These are phyloP conservation scores for Didymodactylos carnosus DNA, from an alignment of 2,888 invertebrate species.

Conservation along the genomic window DNA sequence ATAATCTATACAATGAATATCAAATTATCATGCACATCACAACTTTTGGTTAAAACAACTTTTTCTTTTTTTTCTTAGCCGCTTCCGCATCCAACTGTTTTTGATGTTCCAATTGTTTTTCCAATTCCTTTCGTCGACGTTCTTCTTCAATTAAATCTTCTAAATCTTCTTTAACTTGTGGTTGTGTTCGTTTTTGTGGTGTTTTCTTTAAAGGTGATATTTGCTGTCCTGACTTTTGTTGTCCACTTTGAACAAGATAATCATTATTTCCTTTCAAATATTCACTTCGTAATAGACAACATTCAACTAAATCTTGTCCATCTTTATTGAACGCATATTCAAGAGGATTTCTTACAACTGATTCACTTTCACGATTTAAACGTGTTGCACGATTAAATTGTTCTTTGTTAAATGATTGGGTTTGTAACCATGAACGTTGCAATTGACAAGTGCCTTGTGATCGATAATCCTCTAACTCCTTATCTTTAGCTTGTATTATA, in stretches of 20 bases:
- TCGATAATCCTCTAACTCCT: slow-evolving; percentile 12
- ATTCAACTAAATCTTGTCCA: neutral
- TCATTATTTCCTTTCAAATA: neutral
- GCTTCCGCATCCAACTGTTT: neutral
- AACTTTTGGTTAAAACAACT: neutral
- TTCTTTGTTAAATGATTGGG: neutral
- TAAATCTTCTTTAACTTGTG: neutral
- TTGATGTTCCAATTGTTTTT: neutral
- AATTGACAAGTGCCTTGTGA: slow-evolving; percentile 7
- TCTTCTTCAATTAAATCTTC: neutral
- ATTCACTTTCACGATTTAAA: neutral
- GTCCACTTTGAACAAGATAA: too few species aligned
- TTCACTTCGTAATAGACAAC: neutral
- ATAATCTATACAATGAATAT: too few species aligned
- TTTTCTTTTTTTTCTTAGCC: neutral
- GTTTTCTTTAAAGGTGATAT: neutral
- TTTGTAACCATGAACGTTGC: neutral
- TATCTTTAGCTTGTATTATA: slow-evolving; percentile 12
- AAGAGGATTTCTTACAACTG: neutral
- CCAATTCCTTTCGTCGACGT: neutral
- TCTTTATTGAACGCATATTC: neutral
- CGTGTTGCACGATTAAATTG: neutral
- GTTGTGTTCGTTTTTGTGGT: neutral
- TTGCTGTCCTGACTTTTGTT: neutral
- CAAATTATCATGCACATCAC: too few species aligned